A percentile compares a stretch with the other conserved stretches of the same genome.
Evolutionary conservation across 2,888 invertebrate species (phyloP).

Genomic region (Prosopocoilus inquinatus): DNA sequence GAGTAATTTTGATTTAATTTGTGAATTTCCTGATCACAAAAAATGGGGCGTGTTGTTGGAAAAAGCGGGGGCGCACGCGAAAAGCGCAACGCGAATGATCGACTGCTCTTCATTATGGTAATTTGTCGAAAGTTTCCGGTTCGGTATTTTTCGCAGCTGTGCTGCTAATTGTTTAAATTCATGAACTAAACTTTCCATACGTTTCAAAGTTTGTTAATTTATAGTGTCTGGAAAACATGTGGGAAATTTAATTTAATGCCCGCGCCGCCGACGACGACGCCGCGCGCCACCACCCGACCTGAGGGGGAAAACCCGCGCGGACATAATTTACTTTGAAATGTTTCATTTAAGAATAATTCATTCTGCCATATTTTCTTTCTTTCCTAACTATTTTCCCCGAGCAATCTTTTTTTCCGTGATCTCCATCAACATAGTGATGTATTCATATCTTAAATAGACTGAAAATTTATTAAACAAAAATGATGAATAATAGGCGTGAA

Average conservation of each 20-base stretch:
- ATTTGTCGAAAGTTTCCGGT: conserved; percentile 15
- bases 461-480: no score
- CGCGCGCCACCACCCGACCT: background rate
- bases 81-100: conserved; percentile 24
- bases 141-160: conserved; percentile 37
- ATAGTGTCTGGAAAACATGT: conserved; percentile 41
- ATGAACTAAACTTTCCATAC: conserved; percentile 36
- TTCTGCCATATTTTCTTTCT: conserved; percentile 3
- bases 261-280: conserved; percentile 1
- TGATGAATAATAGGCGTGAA: background rate
- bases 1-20: no score
- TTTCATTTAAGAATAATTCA: background rate
- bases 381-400: background rate
- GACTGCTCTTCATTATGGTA: conserved; percentile 27
- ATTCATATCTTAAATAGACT: no score
- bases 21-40: no score
- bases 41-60: background rate
- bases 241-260: conserved; percentile 38
- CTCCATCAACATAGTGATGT: no score
- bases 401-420: no score
- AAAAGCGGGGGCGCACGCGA: conserved; percentile 6
- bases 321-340: conserved; percentile 11
- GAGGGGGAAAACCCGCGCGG: conserved; percentile 4
- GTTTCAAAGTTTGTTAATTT: conserved; percentile 43
- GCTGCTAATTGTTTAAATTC: conserved; percentile 39